Conservation (phyloP, 2,113 vertebrate genomes). For the Ameiurus melas region DNA sequence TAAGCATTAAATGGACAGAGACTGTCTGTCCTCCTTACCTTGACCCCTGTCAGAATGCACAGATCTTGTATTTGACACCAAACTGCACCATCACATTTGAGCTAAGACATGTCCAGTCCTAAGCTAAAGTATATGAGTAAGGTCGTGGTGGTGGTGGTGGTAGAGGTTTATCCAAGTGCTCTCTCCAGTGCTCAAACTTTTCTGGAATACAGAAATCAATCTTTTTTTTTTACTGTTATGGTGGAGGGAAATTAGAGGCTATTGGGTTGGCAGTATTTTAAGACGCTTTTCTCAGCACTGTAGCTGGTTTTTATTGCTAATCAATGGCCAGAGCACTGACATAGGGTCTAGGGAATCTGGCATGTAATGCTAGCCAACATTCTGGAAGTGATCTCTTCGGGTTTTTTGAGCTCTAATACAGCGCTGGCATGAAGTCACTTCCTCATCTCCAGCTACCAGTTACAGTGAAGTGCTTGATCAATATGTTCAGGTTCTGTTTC, state of each 20-base stretch:
- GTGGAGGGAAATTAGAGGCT: constrained; percentile 65
- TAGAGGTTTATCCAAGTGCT: constrained; percentile 50
- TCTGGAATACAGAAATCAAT: constrained; percentile 66
- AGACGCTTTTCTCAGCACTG: constrained; percentile 45
- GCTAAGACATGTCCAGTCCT: constrained; percentile 38
- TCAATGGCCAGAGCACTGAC: constrained; percentile 66
- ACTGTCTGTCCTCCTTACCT: no score
- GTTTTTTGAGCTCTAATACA: constrained; percentile 8
- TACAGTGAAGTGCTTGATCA: constrained; percentile 22
- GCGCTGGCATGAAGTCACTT: background rate
- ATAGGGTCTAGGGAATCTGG: constrained; percentile 25
- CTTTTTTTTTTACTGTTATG: constrained; percentile 66
- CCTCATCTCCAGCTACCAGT: constrained; percentile 31
- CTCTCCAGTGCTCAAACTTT: constrained; percentile 65
- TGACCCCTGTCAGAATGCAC: no score
- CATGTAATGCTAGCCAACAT: constrained; percentile 23
- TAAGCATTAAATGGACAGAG: no score
- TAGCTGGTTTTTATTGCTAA: constrained; percentile 58
- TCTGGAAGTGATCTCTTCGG: constrained; percentile 25
- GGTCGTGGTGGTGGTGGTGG: background rate
- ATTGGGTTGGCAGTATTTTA: constrained; percentile 62
- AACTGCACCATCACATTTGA: background rate
- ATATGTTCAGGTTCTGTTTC: constrained; percentile 5
- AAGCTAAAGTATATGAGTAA: background rate
- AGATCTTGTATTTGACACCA: background rate